A percentile compares a stretch with the other conserved stretches of the same genome.
Evolutionary conservation across 2,113 vertebrate species (phyloP).

Genomic region (Xiphophorus hellerii): DNA sequence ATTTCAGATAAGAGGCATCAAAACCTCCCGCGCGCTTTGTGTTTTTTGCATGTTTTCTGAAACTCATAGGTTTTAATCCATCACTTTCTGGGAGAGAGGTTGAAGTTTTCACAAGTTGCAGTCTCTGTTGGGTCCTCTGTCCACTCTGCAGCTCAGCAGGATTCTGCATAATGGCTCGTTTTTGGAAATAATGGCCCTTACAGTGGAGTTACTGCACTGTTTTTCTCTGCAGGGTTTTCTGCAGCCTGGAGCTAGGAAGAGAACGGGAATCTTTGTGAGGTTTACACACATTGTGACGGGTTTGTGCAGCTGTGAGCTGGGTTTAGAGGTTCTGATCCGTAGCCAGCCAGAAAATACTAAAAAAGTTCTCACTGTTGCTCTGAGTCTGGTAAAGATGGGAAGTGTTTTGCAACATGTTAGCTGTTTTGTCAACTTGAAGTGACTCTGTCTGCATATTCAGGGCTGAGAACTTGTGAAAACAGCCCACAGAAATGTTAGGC

Average conservation of each 20-base stretch:
- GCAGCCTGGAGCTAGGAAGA: background rate
- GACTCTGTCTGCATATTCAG: background rate
- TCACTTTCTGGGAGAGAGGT: conserved; percentile 1
- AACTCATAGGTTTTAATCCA: conserved; percentile 4
- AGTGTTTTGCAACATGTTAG: too few species aligned
- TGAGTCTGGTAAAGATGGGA: background rate
- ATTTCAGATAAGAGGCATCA: background rate
- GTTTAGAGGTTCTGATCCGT: background rate
- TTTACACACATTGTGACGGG: conserved; percentile 1
- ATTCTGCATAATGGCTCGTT: conserved; percentile 48
- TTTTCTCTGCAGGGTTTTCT: background rate
- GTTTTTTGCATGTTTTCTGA: background rate
- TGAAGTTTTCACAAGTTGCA: background rate
- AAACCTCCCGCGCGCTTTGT: background rate
- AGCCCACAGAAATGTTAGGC: background rate
- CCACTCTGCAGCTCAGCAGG: conserved; percentile 22
- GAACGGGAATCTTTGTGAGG: background rate
- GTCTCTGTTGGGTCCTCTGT: conserved; percentile 17
- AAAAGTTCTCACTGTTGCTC: background rate
- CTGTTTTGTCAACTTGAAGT: background rate
- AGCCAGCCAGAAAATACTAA: conserved; percentile 1
- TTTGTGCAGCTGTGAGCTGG: background rate
- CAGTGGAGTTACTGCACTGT: conserved; percentile 13
- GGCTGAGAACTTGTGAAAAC: background rate
- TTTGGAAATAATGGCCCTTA: conserved; percentile 43